These are phyloP conservation scores for Monochamus saltuarius DNA, from an alignment of 1,140 invertebrate genomes.

Conservation along the genomic window DNA sequence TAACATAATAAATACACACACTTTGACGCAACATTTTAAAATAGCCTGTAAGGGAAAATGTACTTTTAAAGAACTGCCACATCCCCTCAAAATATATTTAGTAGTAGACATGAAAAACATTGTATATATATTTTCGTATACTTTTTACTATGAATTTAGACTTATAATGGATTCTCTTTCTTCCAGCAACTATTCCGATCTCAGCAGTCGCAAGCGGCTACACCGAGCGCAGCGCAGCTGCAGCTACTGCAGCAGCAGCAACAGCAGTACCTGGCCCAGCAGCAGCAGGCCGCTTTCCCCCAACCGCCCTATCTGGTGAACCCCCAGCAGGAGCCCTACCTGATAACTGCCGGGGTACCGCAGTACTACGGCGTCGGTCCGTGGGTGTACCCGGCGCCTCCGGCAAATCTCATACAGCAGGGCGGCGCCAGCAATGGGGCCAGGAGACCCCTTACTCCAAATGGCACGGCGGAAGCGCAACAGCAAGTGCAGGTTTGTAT, in stretches of 20 bases:
- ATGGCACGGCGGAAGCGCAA: slow-evolving; percentile 47
- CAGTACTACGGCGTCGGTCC: slow-evolving; percentile 80
- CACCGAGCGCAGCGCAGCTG: slow-evolving; percentile 63
- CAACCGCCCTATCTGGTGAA: slow-evolving; percentile 88
- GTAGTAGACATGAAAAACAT: too few relatives aligned
- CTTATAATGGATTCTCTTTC: slow-evolving; percentile 17
- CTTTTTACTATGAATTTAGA: not conserved
- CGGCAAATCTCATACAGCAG: slow-evolving; percentile 63
- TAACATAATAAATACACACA: too few relatives aligned
- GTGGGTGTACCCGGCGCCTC: slow-evolving; percentile 82
- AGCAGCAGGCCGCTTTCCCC: slow-evolving; percentile 65
- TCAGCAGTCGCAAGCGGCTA: slow-evolving; percentile 66
- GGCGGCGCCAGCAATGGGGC: slow-evolving; percentile 59
- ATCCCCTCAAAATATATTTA: too few relatives aligned
- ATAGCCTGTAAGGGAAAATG: too few relatives aligned
- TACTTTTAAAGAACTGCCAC: too few relatives aligned
- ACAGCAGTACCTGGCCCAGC: slow-evolving; percentile 60
- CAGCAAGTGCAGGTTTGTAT: slow-evolving; percentile 49
- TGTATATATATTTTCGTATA: too few relatives aligned
- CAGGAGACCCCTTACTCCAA: slow-evolving; percentile 52
- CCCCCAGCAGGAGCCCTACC: slow-evolving; percentile 52
- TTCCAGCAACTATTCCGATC: slow-evolving; percentile 85
- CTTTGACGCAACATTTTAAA: too few relatives aligned
- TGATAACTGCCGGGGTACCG: slow-evolving; percentile 59
- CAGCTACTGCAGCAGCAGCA: slow-evolving; percentile 68